These are phyloP conservation scores for Caenorhabditis sp. DNA, from an alignment of 2,888 invertebrate genomes.

Conservation along the genomic window DNA sequence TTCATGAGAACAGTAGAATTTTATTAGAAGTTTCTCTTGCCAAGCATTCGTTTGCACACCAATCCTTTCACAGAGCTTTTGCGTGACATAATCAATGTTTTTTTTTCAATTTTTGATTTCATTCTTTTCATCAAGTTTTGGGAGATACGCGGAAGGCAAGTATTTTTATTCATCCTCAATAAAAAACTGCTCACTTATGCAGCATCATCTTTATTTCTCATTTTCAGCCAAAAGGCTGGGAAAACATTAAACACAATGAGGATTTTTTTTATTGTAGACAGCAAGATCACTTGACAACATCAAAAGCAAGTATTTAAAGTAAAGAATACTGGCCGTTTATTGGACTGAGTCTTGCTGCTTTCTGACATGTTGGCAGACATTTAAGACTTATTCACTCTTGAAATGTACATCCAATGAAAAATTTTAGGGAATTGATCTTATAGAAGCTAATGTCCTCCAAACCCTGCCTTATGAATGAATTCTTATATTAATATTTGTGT, in stretches of 20 bases:
- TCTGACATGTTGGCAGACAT: slow-evolving; percentile 49
- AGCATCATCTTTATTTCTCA: not conserved
- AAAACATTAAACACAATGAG: too few species aligned
- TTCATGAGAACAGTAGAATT: too few species aligned
- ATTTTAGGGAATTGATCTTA: slow-evolving; percentile 33
- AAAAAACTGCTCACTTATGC: slow-evolving; percentile 16
- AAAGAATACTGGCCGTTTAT: slow-evolving; percentile 20
- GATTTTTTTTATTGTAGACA: too few species aligned
- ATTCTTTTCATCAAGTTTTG: too few species aligned
- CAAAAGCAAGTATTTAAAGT: slow-evolving; percentile 16
- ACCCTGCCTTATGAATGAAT: not conserved
- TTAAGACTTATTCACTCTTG: slow-evolving; percentile 27
- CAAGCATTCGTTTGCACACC: too few species aligned
- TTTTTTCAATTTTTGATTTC: too few species aligned
- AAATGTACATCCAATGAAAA: slow-evolving; percentile 54
- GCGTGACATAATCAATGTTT: too few species aligned
- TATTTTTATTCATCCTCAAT: slow-evolving; percentile 9
- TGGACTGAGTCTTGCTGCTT: slow-evolving; percentile 24
- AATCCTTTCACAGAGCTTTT: too few species aligned
- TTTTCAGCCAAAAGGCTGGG: not conserved
- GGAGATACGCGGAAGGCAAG: too few species aligned
- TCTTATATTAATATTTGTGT: too few species aligned
- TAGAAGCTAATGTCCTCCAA: not conserved
- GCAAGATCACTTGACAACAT: too few species aligned
- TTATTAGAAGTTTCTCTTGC: too few species aligned